phyloP scores from a whole-genome alignment of 2,888 invertebrate genomes.

The Pterobdella sp. region DNA sequence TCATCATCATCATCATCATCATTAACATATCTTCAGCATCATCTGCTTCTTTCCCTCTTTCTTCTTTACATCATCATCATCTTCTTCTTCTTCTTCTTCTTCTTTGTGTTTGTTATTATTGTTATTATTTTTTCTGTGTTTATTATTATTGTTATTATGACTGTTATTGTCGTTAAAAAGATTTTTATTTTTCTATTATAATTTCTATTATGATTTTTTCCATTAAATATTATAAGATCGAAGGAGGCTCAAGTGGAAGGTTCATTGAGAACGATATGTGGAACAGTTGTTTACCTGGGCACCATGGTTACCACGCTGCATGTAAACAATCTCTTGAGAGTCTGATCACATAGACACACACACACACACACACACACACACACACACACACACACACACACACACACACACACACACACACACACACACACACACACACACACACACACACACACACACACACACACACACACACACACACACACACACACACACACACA shows the following conservation, averaged over 20 bases:
- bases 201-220: too few relatives aligned
- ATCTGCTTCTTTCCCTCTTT: slow-evolving; percentile 6
- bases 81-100: not conserved
- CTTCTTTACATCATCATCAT: slow-evolving; percentile 11
- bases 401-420: slow-evolving; percentile 4
- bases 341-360: not conserved
- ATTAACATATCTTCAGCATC: not conserved
- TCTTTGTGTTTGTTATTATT: not conserved
- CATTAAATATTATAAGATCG: too few relatives aligned
- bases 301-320: too few relatives aligned
- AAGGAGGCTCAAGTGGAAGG: too few relatives aligned
- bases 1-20: slow-evolving; percentile 14
- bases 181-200: not conserved
- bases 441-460: slow-evolving; percentile 4
- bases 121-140: slow-evolving; percentile 1
- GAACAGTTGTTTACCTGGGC: not conserved
- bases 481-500: not conserved
- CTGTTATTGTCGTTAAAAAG: not conserved
- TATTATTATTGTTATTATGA: not conserved
- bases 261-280: too few relatives aligned
- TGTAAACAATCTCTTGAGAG: too few relatives aligned
- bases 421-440: slow-evolving; percentile 4
- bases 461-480: slow-evolving; percentile 4
- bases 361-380: not conserved
- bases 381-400: slow-evolving; percentile 4